These are phyloP conservation scores for Tipula vernalis DNA, from an alignment of 2,888 invertebrate genomes.

Conservation along the genomic window DNA sequence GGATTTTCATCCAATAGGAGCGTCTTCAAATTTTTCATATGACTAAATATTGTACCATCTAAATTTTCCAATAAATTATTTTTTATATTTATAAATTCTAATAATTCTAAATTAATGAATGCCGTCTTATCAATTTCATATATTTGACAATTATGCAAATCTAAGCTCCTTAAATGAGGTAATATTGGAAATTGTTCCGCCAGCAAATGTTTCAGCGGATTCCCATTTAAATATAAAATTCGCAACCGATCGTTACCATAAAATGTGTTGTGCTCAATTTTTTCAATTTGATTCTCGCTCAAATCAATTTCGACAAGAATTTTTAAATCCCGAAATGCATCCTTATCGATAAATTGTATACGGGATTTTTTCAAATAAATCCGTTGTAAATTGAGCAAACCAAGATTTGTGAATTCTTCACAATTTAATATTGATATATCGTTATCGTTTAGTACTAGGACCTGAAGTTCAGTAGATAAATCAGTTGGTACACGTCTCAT, in stretches of 20 bases:
- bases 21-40: conserved; percentile 65
- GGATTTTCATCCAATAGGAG: conserved; percentile 73
- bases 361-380: conserved; percentile 66
- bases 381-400: conserved; percentile 71
- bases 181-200: conserved; percentile 71
- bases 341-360: conserved; percentile 61
- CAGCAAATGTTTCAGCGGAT: conserved; percentile 59
- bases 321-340: conserved; percentile 75
- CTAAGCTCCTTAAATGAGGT: conserved; percentile 66
- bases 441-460: conserved; percentile 73
- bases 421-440: conserved; percentile 59
- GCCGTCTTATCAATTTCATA: conserved; percentile 62
- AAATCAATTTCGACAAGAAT: conserved; percentile 80
- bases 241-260: conserved; percentile 71
- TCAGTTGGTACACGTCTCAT: conserved; percentile 63
- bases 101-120: conserved; percentile 57
- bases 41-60: conserved; percentile 52
- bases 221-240: conserved; percentile 66
- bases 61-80: conserved; percentile 64
- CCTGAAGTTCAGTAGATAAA: conserved; percentile 55
- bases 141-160: conserved; percentile 68
- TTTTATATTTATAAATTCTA: conserved; percentile 67
- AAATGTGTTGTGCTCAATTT: conserved; percentile 66
- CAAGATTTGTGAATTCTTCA: conserved; percentile 66
- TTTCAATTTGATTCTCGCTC: conserved; percentile 65